Evolutionary conservation across 2,888 invertebrate species (phyloP).

Genomic region (Dichetophora obliterata): DNA sequence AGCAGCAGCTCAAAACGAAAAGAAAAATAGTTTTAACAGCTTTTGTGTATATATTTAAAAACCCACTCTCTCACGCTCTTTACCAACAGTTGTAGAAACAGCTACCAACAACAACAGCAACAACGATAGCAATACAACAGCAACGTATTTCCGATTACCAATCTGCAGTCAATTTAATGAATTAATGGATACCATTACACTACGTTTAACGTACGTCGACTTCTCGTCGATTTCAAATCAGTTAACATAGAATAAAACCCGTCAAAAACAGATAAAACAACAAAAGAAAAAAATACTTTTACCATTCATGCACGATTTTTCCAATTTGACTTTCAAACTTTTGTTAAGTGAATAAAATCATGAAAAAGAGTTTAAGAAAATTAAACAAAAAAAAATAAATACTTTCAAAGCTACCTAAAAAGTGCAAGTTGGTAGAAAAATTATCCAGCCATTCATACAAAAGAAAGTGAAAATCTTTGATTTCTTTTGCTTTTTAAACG

Average conservation of each 20-base stretch:
- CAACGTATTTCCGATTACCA: constrained; percentile 11
- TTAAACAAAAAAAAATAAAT: neutral
- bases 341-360: constrained; percentile 30
- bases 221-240: constrained; percentile 29
- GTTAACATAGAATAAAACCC: constrained; percentile 18
- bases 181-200: constrained; percentile 28
- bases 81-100: neutral
- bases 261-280: constrained; percentile 35
- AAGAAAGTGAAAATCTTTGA: constrained; percentile 54
- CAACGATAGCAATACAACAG: neutral
- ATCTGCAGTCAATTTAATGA: constrained; percentile 27
- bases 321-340: constrained; percentile 60
- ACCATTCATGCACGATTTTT: constrained; percentile 62
- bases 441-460: constrained; percentile 29
- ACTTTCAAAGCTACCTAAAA: constrained; percentile 5
- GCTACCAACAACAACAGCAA: constrained; percentile 10
- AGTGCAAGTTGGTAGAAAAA: constrained; percentile 1
- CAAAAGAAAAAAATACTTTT: constrained; percentile 56
- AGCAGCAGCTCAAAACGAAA: neutral
- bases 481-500: constrained; percentile 27
- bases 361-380: neutral
- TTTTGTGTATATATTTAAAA: neutral
- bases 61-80: constrained; percentile 9
- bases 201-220: constrained; percentile 7
- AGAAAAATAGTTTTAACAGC: neutral